phyloP scores from a whole-genome alignment of 2,113 vertebrate species.

The Morone saxatilis region DNA sequence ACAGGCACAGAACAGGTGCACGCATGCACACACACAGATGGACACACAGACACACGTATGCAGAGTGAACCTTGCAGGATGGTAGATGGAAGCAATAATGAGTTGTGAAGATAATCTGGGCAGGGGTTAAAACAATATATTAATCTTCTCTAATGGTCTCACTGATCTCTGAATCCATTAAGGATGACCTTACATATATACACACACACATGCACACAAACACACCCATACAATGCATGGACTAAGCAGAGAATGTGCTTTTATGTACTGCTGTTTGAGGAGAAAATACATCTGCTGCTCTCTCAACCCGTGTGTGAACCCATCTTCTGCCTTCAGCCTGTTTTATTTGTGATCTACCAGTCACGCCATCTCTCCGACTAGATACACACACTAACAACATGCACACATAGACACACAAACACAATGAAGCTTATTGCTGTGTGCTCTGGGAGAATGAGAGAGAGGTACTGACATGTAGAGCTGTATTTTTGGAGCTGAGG shows the following conservation, averaged over 20 bases:
- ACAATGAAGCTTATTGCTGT: conserved; percentile 40
- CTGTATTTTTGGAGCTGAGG: conserved; percentile 35
- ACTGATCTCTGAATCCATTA: conserved; percentile 73
- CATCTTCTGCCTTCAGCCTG: conserved; percentile 44
- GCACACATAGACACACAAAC: conserved; percentile 26
- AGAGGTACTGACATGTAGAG: conserved; percentile 15
- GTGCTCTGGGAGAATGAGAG: conserved; percentile 16
- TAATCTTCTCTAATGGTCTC: conserved; percentile 75
- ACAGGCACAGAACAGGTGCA: conserved; percentile 35
- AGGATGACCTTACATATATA: conserved; percentile 53
- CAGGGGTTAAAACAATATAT: conserved; percentile 69
- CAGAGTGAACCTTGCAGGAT: conserved; percentile 27
- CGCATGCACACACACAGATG: conserved; percentile 18
- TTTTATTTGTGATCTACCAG: conserved; percentile 45
- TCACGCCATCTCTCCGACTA: conserved; percentile 27
- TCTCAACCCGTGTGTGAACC: conserved; percentile 42
- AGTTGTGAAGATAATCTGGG: conserved; percentile 68
- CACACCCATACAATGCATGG: conserved; percentile 26
- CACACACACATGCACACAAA: not conserved
- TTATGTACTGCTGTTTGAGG: conserved; percentile 31
- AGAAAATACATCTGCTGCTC: conserved; percentile 49
- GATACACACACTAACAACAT: conserved; percentile 1
- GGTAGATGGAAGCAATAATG: conserved; percentile 55
- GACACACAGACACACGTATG: not conserved
- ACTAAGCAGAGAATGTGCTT: conserved; percentile 47